Conservation (phyloP, 2,888 invertebrate species). For the Drosophila acutilabella region DNA sequence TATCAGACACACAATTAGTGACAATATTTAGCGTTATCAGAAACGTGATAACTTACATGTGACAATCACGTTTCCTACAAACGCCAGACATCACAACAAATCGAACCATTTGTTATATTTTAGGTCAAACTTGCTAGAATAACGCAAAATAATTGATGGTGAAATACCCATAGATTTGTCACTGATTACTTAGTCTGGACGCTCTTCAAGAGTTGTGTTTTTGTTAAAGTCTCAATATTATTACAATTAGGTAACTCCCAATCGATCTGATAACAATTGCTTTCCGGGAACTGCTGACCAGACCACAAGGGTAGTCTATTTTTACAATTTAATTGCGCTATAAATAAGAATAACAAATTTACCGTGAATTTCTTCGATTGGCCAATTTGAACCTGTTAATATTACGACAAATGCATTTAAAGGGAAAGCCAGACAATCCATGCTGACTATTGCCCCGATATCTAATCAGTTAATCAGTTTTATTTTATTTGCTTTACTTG, state of each 20-base stretch:
- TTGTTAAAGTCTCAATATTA: constrained; percentile 5
- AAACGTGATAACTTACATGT: constrained; percentile 59
- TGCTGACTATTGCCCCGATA: constrained; percentile 9
- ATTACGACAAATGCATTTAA: constrained; percentile 35
- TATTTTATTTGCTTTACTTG: constrained; percentile 22
- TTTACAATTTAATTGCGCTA: constrained; percentile 32
- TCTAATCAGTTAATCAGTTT: constrained; percentile 41
- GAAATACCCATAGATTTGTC: background rate
- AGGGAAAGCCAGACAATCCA: constrained; percentile 20
- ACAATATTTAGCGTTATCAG: constrained; percentile 38
- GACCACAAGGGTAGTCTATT: constrained; percentile 28
- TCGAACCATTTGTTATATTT: background rate
- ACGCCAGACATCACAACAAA: constrained; percentile 24
- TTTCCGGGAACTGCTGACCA: constrained; percentile 14
- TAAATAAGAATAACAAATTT: constrained; percentile 20
- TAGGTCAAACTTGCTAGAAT: constrained; percentile 11
- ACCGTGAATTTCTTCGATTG: constrained; percentile 12
- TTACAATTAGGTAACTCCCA: constrained; percentile 7
- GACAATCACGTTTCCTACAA: constrained; percentile 27
- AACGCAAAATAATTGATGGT: background rate
- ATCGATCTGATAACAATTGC: constrained; percentile 7
- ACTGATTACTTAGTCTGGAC: background rate
- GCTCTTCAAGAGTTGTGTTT: background rate
- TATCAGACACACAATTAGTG: background rate
- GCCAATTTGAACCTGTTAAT: constrained; percentile 19